Evolutionary conservation across 2,113 vertebrate species (phyloP).

Genomic region (Engraulis encrasicolus): DNA sequence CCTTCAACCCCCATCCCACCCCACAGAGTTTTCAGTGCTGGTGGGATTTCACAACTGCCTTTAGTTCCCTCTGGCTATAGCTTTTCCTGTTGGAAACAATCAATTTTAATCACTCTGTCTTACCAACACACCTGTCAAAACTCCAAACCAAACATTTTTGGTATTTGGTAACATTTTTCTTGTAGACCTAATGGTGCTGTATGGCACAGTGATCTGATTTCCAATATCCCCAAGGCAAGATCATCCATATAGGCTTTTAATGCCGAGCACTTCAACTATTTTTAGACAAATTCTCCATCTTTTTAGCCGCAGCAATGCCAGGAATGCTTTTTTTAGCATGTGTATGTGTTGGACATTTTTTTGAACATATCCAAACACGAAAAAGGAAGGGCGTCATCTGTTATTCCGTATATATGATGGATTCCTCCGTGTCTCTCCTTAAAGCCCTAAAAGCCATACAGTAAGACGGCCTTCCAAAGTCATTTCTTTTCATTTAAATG

Average conservation of each 20-base stretch:
- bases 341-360: neutral
- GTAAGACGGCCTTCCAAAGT: neutral
- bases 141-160: neutral
- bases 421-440: neutral
- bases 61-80: constrained; percentile 49
- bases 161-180: too few relatives aligned
- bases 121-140: neutral
- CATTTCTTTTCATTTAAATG: neutral
- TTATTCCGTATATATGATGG: neutral
- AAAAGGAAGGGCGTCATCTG: neutral
- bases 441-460: neutral
- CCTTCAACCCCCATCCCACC: constrained; percentile 33
- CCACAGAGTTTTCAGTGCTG: constrained; percentile 58
- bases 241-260: too few relatives aligned
- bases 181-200: too few relatives aligned
- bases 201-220: too few relatives aligned
- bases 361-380: neutral
- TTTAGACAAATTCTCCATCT: too few relatives aligned
- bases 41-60: constrained; percentile 60
- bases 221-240: too few relatives aligned
- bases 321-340: neutral
- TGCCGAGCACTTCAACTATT: too few relatives aligned
- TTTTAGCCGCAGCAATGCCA: neutral
- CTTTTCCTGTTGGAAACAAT: neutral
- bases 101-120: neutral